Conservation (phyloP, 2,888 invertebrate species). For the Zele albiditarsus region DNA sequence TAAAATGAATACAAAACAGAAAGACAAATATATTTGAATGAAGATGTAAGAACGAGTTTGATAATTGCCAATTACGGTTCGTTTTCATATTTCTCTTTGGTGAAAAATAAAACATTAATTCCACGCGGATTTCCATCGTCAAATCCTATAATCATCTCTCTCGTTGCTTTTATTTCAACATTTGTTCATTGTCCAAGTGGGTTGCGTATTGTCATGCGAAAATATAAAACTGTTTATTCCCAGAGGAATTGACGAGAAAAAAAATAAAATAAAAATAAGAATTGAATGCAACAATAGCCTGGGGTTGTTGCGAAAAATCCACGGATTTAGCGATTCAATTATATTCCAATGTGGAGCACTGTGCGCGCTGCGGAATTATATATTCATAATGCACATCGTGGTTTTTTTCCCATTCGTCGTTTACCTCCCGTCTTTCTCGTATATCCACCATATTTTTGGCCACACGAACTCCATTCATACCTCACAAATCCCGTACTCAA, state of each 20-base stretch:
- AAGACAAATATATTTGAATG: neutral
- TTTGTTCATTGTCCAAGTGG: neutral
- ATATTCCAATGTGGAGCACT: neutral
- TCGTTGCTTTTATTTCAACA: neutral
- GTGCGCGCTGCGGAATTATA: neutral
- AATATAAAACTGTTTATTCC: neutral
- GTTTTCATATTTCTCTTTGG: neutral
- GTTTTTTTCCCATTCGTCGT: neutral
- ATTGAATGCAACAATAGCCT: neutral
- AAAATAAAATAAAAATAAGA: neutral
- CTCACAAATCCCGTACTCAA: no score
- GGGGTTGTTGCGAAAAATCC: neutral
- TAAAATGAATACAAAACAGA: conserved; percentile 8
- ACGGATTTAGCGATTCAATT: neutral
- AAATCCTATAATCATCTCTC: neutral
- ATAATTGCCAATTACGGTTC: conserved; percentile 22
- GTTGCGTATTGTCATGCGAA: neutral
- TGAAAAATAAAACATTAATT: neutral
- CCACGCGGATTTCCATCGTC: neutral
- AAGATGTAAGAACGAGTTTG: neutral
- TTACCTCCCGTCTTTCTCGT: neutral
- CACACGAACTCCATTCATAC: neutral
- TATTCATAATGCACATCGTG: neutral
- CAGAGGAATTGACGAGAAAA: neutral
- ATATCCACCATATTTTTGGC: neutral